Base-by-base conservation (phyloP, 35 echinoderm and acorn worm genomes). In the Apostichopus japonicus region DNA sequence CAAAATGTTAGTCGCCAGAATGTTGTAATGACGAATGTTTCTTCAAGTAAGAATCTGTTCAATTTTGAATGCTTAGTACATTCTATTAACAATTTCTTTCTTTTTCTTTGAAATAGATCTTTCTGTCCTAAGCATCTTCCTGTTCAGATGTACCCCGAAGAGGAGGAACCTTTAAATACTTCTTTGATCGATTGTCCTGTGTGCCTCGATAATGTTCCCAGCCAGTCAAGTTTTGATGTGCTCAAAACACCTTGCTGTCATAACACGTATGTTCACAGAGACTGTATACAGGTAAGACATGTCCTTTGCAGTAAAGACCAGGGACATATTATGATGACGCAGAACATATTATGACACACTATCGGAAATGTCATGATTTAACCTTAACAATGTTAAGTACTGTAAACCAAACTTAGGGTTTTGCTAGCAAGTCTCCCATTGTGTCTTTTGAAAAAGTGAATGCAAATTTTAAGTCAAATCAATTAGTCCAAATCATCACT, bases 201-300 rank as follows among this genome's bases (percentile, higher is more conserved):
- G 22, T 94, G 93, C 53, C 24, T 94, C 2, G 77, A 79, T 3
- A 24, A 84, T 7, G 88, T 94, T 17, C 77, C 78, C 7, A 59
- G 23, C 84, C 77, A 94, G 65, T 16, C 87, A 24, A 22, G 87
- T 4, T 62, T 90, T 84, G 70, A 94, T 94, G 93, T 90, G 11
- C 65, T 94, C 53, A 94, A 91, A 75, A 91, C 88, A 24, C 93
- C 93, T 1, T 94, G 93, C 65, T 94, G 93, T 57, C 88, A 94
- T 5, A 94, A 94, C 25, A 83, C 65, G 0, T 94, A 70, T 79
- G 56, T 94, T 10, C 93, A 94, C 78, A 44, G 93, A 77, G 87
- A 91, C 16, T 94, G 93, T 90, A 55, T 94, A 59, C 93, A 94
- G 93, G 93, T 94, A 14, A 57, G 73, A 76, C 23, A 44, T 25